These are phyloP conservation scores for Monochamus saltuarius DNA, from an alignment of 1,140 invertebrate genomes.

Conservation along the genomic window DNA sequence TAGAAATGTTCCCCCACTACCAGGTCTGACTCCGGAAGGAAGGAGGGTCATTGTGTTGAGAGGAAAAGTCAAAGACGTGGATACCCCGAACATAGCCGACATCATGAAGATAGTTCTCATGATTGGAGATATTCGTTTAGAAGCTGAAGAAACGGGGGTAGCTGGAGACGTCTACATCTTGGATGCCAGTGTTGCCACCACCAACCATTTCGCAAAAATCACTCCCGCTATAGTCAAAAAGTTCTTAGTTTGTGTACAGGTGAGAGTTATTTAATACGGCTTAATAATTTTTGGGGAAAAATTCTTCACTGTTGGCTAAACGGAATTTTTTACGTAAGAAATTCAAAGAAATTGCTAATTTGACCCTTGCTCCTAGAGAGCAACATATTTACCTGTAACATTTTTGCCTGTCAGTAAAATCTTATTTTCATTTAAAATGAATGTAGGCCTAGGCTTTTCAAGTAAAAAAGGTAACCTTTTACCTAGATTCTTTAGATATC, in stretches of 20 bases:
- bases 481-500: too few species aligned
- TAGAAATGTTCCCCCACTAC: conserved; percentile 74
- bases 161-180: conserved; percentile 80
- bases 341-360: too few species aligned
- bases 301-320: too few species aligned
- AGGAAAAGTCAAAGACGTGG: conserved; percentile 61
- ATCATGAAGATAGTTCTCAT: conserved; percentile 77
- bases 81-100: conserved; percentile 63
- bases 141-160: conserved; percentile 72
- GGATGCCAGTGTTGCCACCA: conserved; percentile 72
- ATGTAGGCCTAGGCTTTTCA: too few species aligned
- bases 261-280: conserved; percentile 26
- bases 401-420: too few species aligned
- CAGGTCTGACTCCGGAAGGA: conserved; percentile 75
- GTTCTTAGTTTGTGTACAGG: conserved; percentile 76
- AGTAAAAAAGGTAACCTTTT: too few species aligned
- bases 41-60: conserved; percentile 73
- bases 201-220: conserved; percentile 73
- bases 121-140: conserved; percentile 78
- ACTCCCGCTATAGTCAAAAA: conserved; percentile 76
- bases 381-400: too few species aligned
- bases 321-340: too few species aligned
- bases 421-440: too few species aligned
- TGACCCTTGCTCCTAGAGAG: too few species aligned
- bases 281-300: too few species aligned